Base-by-base conservation (phyloP, 2,113 vertebrate species). In the Cebus imitator region DNA sequence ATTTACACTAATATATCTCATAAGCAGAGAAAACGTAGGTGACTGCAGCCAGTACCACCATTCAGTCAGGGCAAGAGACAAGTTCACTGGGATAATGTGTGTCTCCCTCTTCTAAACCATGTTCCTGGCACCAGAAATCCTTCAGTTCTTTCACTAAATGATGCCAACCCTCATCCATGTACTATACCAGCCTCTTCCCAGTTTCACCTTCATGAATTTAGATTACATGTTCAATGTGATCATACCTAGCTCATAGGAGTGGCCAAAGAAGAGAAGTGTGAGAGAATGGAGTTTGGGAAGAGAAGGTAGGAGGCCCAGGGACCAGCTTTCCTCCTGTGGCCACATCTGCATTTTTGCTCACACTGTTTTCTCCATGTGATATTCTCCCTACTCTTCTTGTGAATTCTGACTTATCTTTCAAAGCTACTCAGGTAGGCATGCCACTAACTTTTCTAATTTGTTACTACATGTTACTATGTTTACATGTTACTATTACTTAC, bases 261-360 rank as follows among this genome's bases (percentile, higher is more conserved):
- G 55, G 13, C 27, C 25, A 89, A 76, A 11, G 23, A 90, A 64
- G 6, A 81, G 35, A 58, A 14, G 3, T 76, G 8, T 61, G 8
- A 84, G 9, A 75, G 23, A 82, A 40, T 16, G 3, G n/a, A 78
- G 32, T 35, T 70, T 57, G 14, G 32, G 32, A 64, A 43, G 32
- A 32, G 17, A 45, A 58, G 4, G 27, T n/a, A 58, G 17, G 16
- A 45, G 17, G n/a, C 21, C 8, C 7, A 2, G 0, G 35, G 8
- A 37, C 2, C 27, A 40, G 37, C 12, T 37, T 87, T 68, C 61
- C 43, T 27, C 6, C 16, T 27, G 23, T 37, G 40, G 43, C 25
- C 25, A 30, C 9, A 8, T 40, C 37, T 32, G 50, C 17, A 72
- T 17, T 0, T 82, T n/a, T 82, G 37, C 14, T 91, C 68, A 43